Conservation (phyloP, 2,888 invertebrate genomes). For the Melieria crassipennis region DNA sequence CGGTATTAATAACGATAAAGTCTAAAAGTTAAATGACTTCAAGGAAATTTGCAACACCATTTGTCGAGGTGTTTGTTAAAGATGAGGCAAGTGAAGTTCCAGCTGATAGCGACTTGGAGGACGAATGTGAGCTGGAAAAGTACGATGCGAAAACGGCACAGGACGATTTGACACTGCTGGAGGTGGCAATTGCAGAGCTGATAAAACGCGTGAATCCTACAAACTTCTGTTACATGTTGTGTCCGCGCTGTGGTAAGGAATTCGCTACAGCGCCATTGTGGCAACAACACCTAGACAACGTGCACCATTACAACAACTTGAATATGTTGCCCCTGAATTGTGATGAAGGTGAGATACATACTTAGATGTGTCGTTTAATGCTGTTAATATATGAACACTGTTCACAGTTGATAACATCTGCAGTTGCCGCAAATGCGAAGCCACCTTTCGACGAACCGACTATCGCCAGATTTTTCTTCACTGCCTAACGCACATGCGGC, state of each 20-base stretch:
- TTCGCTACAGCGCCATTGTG: slow-evolving; percentile 25
- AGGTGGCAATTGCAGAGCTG: slow-evolving; percentile 6
- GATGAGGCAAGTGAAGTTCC: too few relatives aligned
- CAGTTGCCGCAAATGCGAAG: slow-evolving; percentile 16
- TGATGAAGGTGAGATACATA: slow-evolving; percentile 9
- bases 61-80: too few relatives aligned
- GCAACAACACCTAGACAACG: slow-evolving; percentile 31
- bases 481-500: slow-evolving; percentile 28
- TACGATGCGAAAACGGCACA: neutral
- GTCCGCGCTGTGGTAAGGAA: slow-evolving; percentile 33
- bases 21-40: too few relatives aligned
- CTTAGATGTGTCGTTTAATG: neutral
- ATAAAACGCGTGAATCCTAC: slow-evolving; percentile 15
- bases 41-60: too few relatives aligned
- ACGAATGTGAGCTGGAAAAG: slow-evolving; percentile 11
- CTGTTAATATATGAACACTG: neutral
- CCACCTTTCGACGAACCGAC: neutral
- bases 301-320: slow-evolving; percentile 29
- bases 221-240: slow-evolving; percentile 21
- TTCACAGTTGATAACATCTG: slow-evolving; percentile 16
- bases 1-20: too few relatives aligned
- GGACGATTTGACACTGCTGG: slow-evolving; percentile 16
- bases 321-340: slow-evolving; percentile 19
- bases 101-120: neutral
- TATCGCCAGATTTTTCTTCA: slow-evolving; percentile 27